Evolutionary conservation across 2,113 vertebrate species (phyloP), one percentile per base, ranked within the genome.

Genomic region (Piaya cayana): DNA sequence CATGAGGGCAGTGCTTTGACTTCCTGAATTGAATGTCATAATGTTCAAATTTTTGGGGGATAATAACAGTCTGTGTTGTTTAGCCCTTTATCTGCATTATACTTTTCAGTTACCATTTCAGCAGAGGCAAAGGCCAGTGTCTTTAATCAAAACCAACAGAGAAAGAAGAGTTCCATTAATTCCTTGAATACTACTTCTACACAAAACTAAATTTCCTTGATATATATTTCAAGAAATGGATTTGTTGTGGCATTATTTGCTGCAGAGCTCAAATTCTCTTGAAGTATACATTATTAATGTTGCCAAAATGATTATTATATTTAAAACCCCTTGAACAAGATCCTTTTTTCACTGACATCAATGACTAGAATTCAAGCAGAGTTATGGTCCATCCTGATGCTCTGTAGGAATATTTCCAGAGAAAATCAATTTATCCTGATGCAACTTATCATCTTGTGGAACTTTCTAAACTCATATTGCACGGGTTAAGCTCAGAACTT

Each of bases 211-310:
- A 42, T 91, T 94, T 95, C 69, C 55, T 85, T 95, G 95, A 92
- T 87, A 96, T 91, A 84, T 85, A 90, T 95, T 95, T 96, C 59
- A 91, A 90, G 60, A 94, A 97, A 87, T 85, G n/a, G 70, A 65
- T 91, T 87, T 96, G 94, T 93, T 90, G 92, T 96, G 91, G 70
- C 62, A 91, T 65, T 59, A 67, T 91, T 91, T 95, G 29, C 70
- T 91, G 37, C 70, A 77, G 94, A 95, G 78, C 94, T 96, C 74
- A 95, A 95, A 79, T 80, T 95, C 93, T 93, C 81, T 85, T 84
- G 59, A 95, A 96, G 95, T 95, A 94, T 95, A 95, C 95, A 96
- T 95, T 91, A 95, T 90, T 92, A 96, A 95, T 50, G 89, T 91
- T 97, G 94, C 91, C 91, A 95, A 90, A 87, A 92, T 95, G 84